These are phyloP conservation scores for Anableps anableps DNA, from an alignment of 2,797 vertebrate genomes.

Conservation along the genomic window DNA sequence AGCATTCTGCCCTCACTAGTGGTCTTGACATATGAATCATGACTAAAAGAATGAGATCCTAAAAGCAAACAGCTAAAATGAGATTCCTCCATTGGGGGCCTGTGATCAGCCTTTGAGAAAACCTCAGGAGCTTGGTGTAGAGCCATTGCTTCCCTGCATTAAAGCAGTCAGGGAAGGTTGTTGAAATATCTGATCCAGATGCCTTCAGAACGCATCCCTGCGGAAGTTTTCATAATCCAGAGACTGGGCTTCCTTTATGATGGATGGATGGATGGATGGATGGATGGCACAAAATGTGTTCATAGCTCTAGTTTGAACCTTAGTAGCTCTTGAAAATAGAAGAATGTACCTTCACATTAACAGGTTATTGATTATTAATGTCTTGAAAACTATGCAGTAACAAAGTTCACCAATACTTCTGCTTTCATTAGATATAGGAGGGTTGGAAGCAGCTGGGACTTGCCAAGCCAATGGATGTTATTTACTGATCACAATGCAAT, in stretches of 20 bases:
- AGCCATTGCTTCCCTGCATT: not conserved
- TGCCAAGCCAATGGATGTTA: not conserved
- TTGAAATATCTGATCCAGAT: not conserved
- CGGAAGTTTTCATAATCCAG: not conserved
- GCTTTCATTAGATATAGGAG: not conserved
- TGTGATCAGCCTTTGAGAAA: no score
- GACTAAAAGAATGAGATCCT: not conserved
- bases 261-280: not conserved
- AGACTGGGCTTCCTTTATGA: not conserved
- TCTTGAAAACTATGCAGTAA: not conserved
- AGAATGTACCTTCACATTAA: no score
- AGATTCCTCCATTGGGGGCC: not conserved
- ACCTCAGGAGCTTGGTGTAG: not conserved
- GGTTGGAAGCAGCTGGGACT: not conserved
- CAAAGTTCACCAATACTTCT: not conserved
- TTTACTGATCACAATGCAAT: not conserved
- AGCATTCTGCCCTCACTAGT: not conserved
- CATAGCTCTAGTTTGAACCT: no score
- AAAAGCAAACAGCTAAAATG: not conserved
- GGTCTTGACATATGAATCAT: not conserved
- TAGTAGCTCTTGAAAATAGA: no score
- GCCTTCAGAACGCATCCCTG: not conserved
- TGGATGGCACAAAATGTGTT: no score
- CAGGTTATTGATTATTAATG: no score
- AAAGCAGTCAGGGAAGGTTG: not conserved